Evolutionary conservation across 2,113 vertebrate genomes (phyloP).

Genomic region (Neodontobutis hainanensis): DNA sequence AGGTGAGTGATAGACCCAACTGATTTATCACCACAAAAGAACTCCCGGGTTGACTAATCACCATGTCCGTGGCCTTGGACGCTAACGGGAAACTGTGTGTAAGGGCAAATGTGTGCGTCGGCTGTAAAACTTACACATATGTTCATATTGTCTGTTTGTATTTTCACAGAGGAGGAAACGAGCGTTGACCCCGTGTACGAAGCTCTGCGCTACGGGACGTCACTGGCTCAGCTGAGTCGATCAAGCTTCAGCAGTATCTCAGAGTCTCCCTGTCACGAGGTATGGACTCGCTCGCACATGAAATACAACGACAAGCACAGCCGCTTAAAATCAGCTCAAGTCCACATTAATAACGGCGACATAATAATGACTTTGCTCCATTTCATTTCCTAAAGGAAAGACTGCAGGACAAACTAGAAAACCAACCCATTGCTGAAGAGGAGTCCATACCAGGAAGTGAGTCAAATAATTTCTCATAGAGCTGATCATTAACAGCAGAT

Average conservation of each 20-base stretch:
- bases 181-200: slow-evolving; percentile 86
- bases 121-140: slow-evolving; percentile 28
- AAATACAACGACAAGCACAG: slow-evolving; percentile 13
- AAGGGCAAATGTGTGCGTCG: slow-evolving; percentile 5
- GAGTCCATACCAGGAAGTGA: slow-evolving; percentile 65
- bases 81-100: slow-evolving; percentile 13
- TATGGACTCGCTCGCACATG: slow-evolving; percentile 23
- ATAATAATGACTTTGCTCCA: slow-evolving; percentile 7
- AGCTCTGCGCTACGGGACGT: slow-evolving; percentile 88
- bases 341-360: slow-evolving; percentile 6
- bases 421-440: slow-evolving; percentile 80
- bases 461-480: slow-evolving; percentile 1
- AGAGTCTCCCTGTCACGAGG: slow-evolving; percentile 82
- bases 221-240: slow-evolving; percentile 87
- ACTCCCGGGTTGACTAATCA: slow-evolving; percentile 35
- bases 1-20: slow-evolving; percentile 62
- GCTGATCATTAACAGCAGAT: neutral
- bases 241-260: slow-evolving; percentile 86
- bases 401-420: slow-evolving; percentile 77
- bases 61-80: slow-evolving; percentile 24
- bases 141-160: slow-evolving; percentile 23
- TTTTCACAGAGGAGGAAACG: slow-evolving; percentile 59
- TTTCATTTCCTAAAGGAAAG: slow-evolving; percentile 59
- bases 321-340: slow-evolving; percentile 7
- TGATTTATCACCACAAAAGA: slow-evolving; percentile 18